Percentiles rank a stretch among this genome's conserved stretches.
Evolutionary conservation across 2,113 vertebrate genomes (phyloP).

Genomic region (Pangasianodon gigas): DNA sequence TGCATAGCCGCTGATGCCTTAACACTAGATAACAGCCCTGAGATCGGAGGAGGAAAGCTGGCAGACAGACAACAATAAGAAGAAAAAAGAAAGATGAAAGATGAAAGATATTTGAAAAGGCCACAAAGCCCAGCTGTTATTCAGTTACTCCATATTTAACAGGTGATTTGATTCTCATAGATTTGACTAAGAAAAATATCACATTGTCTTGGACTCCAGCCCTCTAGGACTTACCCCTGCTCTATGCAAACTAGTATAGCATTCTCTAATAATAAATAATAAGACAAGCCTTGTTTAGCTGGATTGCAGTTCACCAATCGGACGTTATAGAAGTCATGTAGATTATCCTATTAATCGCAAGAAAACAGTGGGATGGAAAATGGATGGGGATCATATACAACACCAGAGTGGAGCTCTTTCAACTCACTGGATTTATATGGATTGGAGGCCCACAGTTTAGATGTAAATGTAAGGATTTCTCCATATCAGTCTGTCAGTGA

Average conservation of each 20-base stretch:
- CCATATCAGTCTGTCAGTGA: neutral
- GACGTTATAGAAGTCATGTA: neutral
- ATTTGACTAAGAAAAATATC: neutral
- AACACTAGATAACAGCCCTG: neutral
- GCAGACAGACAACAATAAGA: neutral
- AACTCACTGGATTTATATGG: neutral
- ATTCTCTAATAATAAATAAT: neutral
- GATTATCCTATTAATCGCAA: neutral
- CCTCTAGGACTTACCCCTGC: neutral
- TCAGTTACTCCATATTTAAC: neutral
- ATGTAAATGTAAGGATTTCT: neutral
- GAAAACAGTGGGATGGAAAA: neutral
- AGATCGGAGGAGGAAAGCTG: neutral
- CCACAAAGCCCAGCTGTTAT: neutral
- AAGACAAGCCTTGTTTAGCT: neutral
- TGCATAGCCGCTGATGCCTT: constrained; percentile 3
- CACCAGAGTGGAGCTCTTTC: neutral
- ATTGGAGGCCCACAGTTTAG: neutral
- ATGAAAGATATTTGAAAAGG: neutral
- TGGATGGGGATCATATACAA: neutral
- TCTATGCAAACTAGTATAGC: neutral
- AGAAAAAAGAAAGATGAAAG: neutral
- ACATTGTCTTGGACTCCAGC: neutral
- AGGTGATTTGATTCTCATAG: neutral
- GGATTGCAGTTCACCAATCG: neutral